A percentile compares a stretch with the other conserved stretches of the same genome.
Conservation (phyloP, 1,140 invertebrate genomes). For the Caenorhabditis brenneri region DNA sequence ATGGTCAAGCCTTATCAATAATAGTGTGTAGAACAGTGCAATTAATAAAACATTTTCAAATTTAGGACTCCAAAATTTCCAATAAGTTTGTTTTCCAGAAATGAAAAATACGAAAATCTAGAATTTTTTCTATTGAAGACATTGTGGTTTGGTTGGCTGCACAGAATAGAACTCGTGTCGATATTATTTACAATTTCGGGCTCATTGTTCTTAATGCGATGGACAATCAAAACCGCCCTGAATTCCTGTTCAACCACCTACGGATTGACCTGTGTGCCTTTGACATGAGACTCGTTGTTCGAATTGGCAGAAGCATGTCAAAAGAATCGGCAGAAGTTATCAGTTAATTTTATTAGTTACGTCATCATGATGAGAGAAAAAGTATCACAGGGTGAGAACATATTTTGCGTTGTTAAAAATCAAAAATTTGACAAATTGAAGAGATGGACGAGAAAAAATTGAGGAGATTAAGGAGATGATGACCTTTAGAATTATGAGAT, state of each 20-base stretch:
- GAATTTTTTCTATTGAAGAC: neutral
- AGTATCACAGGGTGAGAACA: neutral
- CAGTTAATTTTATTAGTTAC: neutral
- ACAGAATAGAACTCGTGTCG: slow-evolving; percentile 4
- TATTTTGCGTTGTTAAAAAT: neutral
- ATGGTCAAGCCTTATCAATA: too few species aligned
- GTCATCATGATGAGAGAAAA: neutral
- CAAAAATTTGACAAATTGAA: neutral
- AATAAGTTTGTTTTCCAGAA: too few species aligned
- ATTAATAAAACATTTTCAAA: too few species aligned
- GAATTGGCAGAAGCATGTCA: neutral
- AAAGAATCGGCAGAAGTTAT: neutral
- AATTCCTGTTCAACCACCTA: slow-evolving; percentile 36
- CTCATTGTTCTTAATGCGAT: slow-evolving; percentile 37
- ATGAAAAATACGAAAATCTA: neutral
- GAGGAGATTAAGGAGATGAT: too few species aligned
- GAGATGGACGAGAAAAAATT: too few species aligned
- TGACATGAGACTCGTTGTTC: slow-evolving; percentile 3
- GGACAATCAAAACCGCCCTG: slow-evolving; percentile 40
- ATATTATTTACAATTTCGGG: slow-evolving; percentile 33
- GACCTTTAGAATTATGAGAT: too few species aligned
- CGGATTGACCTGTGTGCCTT: slow-evolving; percentile 13
- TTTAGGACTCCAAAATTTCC: too few species aligned
- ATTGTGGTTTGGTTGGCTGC: neutral
- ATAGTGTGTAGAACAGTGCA: too few species aligned